Evolutionary conservation across 2,113 vertebrate genomes (phyloP).

Genomic region (Sorex araneus): DNA sequence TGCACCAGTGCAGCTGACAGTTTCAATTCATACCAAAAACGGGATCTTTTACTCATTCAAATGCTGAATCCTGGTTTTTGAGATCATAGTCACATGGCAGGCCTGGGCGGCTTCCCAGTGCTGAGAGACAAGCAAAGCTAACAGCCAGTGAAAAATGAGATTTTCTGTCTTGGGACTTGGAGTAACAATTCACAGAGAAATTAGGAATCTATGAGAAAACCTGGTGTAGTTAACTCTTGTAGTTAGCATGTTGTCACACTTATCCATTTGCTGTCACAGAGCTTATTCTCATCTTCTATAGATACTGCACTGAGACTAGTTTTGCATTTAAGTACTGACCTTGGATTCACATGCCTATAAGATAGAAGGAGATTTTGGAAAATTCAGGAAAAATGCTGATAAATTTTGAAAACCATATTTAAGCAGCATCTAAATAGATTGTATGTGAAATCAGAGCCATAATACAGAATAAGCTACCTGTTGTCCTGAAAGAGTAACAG

Average conservation of each 20-base stretch:
- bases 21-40: slow-evolving; percentile 67
- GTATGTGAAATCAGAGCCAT: slow-evolving; percentile 12
- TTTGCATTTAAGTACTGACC: slow-evolving; percentile 62
- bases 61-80: slow-evolving; percentile 64
- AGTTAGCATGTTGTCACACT: slow-evolving; percentile 18
- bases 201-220: slow-evolving; percentile 50
- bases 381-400: slow-evolving; percentile 50
- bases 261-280: slow-evolving; percentile 63
- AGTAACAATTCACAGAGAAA: slow-evolving; percentile 62
- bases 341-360: background rate
- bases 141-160: background rate
- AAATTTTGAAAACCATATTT: slow-evolving; percentile 9
- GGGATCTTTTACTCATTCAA: slow-evolving; percentile 72
- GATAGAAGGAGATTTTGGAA: slow-evolving; percentile 14
- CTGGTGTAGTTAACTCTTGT: slow-evolving; percentile 23
- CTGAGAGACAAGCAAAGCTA: slow-evolving; percentile 70
- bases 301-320: background rate
- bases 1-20: slow-evolving; percentile 67
- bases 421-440: background rate
- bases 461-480: background rate
- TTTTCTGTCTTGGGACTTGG: background rate
- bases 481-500: background rate
- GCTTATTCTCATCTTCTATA: slow-evolving; percentile 39
- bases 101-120: slow-evolving; percentile 62
- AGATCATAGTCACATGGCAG: slow-evolving; percentile 29